Evolutionary conservation across 2,888 invertebrate species (phyloP).

Genomic region (Hoplodrina ambigua): DNA sequence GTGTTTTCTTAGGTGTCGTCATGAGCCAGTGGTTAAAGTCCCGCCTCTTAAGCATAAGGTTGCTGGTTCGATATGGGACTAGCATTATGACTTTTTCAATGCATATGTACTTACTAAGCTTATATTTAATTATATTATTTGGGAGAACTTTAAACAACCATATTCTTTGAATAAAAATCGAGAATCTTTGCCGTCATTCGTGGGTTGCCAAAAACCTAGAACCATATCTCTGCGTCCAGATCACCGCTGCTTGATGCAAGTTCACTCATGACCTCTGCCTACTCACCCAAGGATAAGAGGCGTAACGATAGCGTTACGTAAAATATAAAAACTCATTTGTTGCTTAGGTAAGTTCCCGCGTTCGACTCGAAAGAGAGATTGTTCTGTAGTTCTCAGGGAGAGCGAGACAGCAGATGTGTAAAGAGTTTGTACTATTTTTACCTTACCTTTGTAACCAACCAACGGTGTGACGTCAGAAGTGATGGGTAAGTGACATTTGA

Average conservation of each 20-base stretch:
- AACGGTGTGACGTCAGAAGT: conserved; percentile 45
- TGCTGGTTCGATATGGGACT: no score
- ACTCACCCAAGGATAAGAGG: conserved; percentile 43
- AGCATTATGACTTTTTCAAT: no score
- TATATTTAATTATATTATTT: no score
- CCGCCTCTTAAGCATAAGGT: no score
- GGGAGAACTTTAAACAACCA: no score
- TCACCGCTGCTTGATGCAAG: not conserved
- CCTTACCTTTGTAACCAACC: conserved; percentile 51
- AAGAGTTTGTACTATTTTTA: conserved; percentile 59
- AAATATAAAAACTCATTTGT: conserved; percentile 59
- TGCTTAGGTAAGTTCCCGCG: conserved; percentile 59
- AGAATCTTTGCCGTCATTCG: no score
- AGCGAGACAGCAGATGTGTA: conserved; percentile 48
- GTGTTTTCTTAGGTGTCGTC: no score
- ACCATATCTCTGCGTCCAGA: not conserved
- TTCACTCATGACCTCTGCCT: conserved; percentile 41
- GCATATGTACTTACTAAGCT: no score
- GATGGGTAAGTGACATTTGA: conserved; percentile 53
- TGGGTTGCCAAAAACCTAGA: not conserved
- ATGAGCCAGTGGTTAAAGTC: no score
- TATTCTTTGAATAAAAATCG: no score
- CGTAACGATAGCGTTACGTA: conserved; percentile 54
- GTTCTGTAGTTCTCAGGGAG: conserved; percentile 58
- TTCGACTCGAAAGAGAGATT: conserved; percentile 57